Evolutionary conservation across 2,797 vertebrate genomes (phyloP).

Genomic region (Phaenicophaeus curvirostris): DNA sequence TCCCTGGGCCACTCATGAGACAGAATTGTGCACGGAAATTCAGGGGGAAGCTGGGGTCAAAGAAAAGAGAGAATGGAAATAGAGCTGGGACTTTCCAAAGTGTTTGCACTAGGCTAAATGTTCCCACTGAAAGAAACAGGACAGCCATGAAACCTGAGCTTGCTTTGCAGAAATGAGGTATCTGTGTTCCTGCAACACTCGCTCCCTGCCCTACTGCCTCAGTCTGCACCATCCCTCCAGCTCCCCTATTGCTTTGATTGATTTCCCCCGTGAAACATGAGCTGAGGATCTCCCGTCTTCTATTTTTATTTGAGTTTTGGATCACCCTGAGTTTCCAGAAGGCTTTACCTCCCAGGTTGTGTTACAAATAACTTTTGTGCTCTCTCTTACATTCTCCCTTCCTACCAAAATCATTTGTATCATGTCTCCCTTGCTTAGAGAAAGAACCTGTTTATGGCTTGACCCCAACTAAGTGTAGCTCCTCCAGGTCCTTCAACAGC

Average conservation of each 20-base stretch:
- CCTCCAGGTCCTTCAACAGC: not conserved
- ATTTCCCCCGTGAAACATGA: not conserved
- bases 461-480: rapidly evolving
- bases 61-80: not conserved
- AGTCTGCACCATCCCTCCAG: not conserved
- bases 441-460: not conserved
- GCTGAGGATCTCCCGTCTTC: not conserved
- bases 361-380: not conserved
- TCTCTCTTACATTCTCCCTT: not conserved
- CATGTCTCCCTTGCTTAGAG: not conserved
- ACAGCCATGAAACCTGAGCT: not conserved
- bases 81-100: not conserved
- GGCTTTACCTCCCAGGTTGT: not conserved
- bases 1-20: not conserved
- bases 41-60: not conserved
- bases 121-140: not conserved
- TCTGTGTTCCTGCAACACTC: not conserved
- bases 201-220: not conserved
- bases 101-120: not conserved
- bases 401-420: not conserved
- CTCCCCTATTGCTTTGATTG: not conserved
- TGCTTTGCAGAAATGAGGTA: not conserved
- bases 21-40: not conserved
- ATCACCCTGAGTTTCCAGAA: not conserved
- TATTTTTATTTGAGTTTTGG: conserved; percentile 30